Conservation (phyloP, 2,888 invertebrate genomes). For the Helleia helle region DNA sequence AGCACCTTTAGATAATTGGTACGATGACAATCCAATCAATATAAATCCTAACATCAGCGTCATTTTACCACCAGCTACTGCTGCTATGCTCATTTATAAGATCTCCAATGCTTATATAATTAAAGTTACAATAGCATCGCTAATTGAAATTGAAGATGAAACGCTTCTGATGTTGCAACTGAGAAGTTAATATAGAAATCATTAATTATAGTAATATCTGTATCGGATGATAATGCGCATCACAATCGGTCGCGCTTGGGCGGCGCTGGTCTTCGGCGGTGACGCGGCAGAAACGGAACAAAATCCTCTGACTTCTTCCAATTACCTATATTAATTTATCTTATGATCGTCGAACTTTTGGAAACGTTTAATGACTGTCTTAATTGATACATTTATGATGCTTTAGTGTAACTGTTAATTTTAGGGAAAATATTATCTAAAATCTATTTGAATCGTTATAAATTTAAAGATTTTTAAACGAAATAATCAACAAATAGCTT, state of each 20-base stretch:
- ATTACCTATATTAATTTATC: conserved; percentile 62
- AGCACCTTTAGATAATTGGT: too few species aligned
- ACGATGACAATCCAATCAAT: too few species aligned
- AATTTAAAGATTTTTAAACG: too few species aligned
- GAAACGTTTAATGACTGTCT: conserved; percentile 3
- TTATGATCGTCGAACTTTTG: conserved; percentile 38
- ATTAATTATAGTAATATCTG: conserved; percentile 44
- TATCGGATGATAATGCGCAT: conserved; percentile 46
- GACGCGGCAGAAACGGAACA: conserved; percentile 48
- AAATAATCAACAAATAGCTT: too few species aligned
- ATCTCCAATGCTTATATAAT: background rate
- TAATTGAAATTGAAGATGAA: background rate
- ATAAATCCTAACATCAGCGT: too few species aligned
- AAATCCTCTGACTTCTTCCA: conserved; percentile 50
- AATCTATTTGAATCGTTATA: too few species aligned
- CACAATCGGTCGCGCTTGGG: conserved; percentile 54
- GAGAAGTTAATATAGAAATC: conserved; percentile 20
- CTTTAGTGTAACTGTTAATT: too few species aligned
- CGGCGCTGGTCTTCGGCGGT: conserved; percentile 59
- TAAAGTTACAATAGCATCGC: background rate
- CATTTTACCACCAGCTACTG: too few species aligned
- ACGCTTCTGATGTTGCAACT: background rate
- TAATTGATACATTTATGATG: too few species aligned
- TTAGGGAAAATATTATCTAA: too few species aligned
- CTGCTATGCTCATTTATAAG: too few species aligned